Conservation (phyloP, 2,797 vertebrate species). For the Menidia menidia region DNA sequence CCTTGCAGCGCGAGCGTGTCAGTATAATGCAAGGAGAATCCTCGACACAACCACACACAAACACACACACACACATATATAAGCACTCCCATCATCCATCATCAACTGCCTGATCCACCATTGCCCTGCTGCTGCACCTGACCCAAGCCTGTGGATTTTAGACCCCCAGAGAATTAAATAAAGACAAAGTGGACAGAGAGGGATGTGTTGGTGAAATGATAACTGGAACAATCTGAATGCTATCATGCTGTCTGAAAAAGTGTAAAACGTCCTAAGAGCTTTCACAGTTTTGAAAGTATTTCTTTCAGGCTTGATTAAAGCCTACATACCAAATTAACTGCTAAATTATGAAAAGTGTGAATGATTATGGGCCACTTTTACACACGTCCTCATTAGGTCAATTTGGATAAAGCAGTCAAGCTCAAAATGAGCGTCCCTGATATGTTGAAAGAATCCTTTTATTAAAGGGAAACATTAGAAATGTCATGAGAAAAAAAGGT, state of each 20-base stretch:
- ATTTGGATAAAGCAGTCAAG: too few relatives aligned
- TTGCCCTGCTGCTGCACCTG: slow-evolving; percentile 57
- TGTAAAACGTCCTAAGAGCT: not conserved
- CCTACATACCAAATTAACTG: too few relatives aligned
- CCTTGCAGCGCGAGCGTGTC: slow-evolving; percentile 50
- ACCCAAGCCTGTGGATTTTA: slow-evolving; percentile 41
- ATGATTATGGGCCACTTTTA: not conserved
- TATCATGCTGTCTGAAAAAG: not conserved
- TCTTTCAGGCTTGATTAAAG: too few relatives aligned
- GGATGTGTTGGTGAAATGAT: slow-evolving; percentile 9
- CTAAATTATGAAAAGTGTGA: not conserved
- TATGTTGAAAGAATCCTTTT: too few relatives aligned
- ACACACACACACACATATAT: slow-evolving; percentile 15
- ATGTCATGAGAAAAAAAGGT: too few relatives aligned
- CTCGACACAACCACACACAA: slow-evolving; percentile 32
- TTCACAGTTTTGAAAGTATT: not conserved
- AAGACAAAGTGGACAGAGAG: slow-evolving; percentile 36
- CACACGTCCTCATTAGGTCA: not conserved
- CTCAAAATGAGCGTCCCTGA: too few relatives aligned
- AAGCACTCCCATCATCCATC: slow-evolving; percentile 49
- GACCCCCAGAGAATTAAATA: slow-evolving; percentile 22
- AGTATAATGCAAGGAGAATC: slow-evolving; percentile 54
- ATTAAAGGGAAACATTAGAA: too few relatives aligned
- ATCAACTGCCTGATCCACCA: slow-evolving; percentile 56
- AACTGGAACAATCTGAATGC: slow-evolving; percentile 13